A percentile compares a stretch with the other conserved stretches of the same genome.
Evolutionary conservation across 2,113 vertebrate species (phyloP).

Genomic region (Mastomys coucha): DNA sequence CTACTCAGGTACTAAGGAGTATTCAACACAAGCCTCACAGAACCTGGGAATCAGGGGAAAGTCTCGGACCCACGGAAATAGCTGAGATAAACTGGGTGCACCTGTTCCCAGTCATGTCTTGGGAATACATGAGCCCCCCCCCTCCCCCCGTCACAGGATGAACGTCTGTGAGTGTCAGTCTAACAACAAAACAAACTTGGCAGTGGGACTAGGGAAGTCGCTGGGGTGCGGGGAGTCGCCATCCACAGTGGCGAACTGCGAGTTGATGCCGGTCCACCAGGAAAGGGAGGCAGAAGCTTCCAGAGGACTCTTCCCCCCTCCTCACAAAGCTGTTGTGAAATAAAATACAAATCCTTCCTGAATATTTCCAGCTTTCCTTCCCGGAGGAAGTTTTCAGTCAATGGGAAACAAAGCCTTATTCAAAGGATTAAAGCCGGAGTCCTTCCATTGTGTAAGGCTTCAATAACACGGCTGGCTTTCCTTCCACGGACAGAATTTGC

Average conservation of each 20-base stretch:
- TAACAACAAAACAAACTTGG: constrained; percentile 84
- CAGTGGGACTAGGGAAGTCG: constrained; percentile 76
- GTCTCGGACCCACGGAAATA: constrained; percentile 70
- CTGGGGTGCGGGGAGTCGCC: constrained; percentile 75
- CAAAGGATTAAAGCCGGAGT: constrained; percentile 89
- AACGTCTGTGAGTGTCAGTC: constrained; percentile 77
- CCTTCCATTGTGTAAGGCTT: constrained; percentile 88
- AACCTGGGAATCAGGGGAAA: constrained; percentile 33
- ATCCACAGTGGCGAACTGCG: constrained; percentile 75
- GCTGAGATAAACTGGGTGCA: constrained; percentile 54
- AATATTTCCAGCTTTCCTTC: constrained; percentile 90
- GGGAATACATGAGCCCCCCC: constrained; percentile 65
- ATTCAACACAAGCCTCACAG: neutral
- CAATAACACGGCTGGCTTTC: constrained; percentile 87
- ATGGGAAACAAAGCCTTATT: constrained; percentile 94
- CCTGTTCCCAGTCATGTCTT: constrained; percentile 78
- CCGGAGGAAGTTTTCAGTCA: constrained; percentile 93
- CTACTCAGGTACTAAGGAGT: neutral
- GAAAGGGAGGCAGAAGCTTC: constrained; percentile 83
- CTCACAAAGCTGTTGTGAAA: constrained; percentile 78
- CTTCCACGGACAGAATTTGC: constrained; percentile 89
- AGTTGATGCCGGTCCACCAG: constrained; percentile 82
- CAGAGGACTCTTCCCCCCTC: constrained; percentile 59
- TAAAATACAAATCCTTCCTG: constrained; percentile 89
- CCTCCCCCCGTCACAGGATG: constrained; percentile 78